Evolutionary conservation across 92 coral and sea anemone genomes (phyloP).

Genomic region (Porites divaricata): DNA sequence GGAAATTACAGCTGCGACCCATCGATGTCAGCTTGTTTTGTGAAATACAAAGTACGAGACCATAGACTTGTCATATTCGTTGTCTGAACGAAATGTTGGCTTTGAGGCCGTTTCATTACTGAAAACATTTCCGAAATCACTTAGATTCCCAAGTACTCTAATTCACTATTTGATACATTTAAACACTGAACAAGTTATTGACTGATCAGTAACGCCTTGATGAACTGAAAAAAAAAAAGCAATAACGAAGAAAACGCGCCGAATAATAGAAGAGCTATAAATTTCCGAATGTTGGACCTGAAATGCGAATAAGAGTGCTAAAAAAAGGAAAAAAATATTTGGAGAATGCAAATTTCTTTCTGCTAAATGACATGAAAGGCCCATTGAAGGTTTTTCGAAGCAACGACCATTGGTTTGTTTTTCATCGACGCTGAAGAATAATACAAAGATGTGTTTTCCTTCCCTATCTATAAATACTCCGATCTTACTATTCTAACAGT

Average conservation of each 20-base stretch:
- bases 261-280: not conserved
- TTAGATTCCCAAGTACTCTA: constrained; percentile 7
- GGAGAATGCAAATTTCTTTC: too few species aligned
- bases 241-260: too few species aligned
- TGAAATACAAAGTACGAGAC: not conserved
- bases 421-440: too few species aligned
- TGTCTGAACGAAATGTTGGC: constrained; percentile 1
- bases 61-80: constrained; percentile 9
- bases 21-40: not conserved
- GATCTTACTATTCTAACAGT: too few species aligned
- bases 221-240: too few species aligned
- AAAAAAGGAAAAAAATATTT: too few species aligned
- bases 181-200: not conserved
- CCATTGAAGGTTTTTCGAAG: too few species aligned
- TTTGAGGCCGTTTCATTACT: not conserved
- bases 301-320: too few species aligned
- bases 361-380: too few species aligned
- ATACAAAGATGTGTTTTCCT: too few species aligned
- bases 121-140: constrained; percentile 32
- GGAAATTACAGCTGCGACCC: not conserved
- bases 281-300: not conserved
- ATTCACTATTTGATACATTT: not conserved
- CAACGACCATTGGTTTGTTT: too few species aligned
- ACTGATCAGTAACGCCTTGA: not conserved
- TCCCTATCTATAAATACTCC: too few species aligned